Percentiles rank a stretch among this genome's conserved stretches.
Conservation (phyloP, 92 coral and sea anemone genomes). For the Phenganax marumi region DNA sequence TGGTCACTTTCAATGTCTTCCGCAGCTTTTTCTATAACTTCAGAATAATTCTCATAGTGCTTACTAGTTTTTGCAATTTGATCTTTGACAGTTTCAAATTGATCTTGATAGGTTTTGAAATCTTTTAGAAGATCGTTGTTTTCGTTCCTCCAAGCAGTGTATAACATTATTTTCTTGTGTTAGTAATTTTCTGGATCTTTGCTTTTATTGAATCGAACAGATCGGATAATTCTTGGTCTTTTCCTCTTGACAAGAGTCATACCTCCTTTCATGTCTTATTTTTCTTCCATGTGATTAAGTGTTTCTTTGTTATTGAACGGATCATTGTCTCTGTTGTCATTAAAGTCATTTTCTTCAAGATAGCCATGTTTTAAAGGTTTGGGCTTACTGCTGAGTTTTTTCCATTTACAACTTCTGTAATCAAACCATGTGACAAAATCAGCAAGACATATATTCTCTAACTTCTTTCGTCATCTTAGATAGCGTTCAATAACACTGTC, state of each 20-base stretch:
- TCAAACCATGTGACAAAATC: no score
- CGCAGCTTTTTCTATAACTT: slow-evolving; percentile 58
- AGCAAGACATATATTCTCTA: no score
- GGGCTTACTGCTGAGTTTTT: no score
- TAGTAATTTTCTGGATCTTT: slow-evolving; percentile 61
- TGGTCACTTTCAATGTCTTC: slow-evolving; percentile 46
- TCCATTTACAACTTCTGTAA: no score
- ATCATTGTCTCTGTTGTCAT: slow-evolving; percentile 55
- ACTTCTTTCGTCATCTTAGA: slow-evolving; percentile 59
- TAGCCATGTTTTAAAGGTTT: slow-evolving; percentile 21
- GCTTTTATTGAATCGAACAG: slow-evolving; percentile 61
- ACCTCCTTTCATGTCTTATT: slow-evolving; percentile 58
- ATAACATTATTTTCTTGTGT: slow-evolving; percentile 50
- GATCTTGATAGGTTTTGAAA: slow-evolving; percentile 56
- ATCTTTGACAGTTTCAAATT: slow-evolving; percentile 53
- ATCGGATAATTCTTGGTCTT: slow-evolving; percentile 60
- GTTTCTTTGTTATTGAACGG: slow-evolving; percentile 22
- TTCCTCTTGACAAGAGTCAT: slow-evolving; percentile 57
- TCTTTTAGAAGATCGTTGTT: slow-evolving; percentile 41
- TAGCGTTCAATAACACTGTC: slow-evolving; percentile 61
- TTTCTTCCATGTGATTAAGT: slow-evolving; percentile 28
- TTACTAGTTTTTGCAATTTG: slow-evolving; percentile 37
- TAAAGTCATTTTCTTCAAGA: slow-evolving; percentile 59
- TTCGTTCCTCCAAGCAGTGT: slow-evolving; percentile 59
- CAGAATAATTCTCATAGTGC: slow-evolving; percentile 59